phyloP scores from a whole-genome alignment of 2,113 vertebrate genomes.

The Xenopus laevis region DNA sequence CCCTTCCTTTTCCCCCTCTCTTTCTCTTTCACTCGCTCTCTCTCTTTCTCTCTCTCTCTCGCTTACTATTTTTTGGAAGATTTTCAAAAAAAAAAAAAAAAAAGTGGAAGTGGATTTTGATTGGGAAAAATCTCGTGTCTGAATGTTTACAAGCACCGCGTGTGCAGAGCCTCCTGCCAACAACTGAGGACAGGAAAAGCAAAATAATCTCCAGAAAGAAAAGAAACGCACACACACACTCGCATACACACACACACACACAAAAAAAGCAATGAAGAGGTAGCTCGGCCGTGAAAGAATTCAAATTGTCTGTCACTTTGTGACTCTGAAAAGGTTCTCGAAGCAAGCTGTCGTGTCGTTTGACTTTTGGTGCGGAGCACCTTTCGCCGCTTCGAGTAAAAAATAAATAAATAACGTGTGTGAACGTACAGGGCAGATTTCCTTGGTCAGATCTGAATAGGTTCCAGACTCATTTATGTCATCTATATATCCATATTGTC shows the following conservation, averaged over 20 bases:
- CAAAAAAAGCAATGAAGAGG: slow-evolving; percentile 19
- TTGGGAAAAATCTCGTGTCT: slow-evolving; percentile 89
- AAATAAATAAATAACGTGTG: too few species aligned
- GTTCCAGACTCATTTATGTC: background rate
- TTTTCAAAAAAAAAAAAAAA: slow-evolving; percentile 66
- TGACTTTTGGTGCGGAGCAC: background rate
- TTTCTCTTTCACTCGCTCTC: slow-evolving; percentile 1
- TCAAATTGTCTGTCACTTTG: slow-evolving; percentile 7
- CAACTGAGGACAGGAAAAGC: slow-evolving; percentile 52
- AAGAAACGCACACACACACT: background rate
- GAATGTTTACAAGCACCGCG: slow-evolving; percentile 92
- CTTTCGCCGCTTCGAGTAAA: too few species aligned
- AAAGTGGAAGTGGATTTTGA: slow-evolving; percentile 87
- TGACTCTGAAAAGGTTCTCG: slow-evolving; percentile 1
- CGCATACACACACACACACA: background rate
- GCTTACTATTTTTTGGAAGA: slow-evolving; percentile 84
- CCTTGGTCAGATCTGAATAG: too few species aligned
- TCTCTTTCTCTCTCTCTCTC: slow-evolving; percentile 47
- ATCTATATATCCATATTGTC: background rate
- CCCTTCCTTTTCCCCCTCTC: slow-evolving; percentile 7
- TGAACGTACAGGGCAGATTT: too few species aligned
- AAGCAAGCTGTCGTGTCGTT: background rate
- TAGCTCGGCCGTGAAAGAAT: slow-evolving; percentile 7
- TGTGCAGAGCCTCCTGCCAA: slow-evolving; percentile 78
- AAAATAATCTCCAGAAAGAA: slow-evolving; percentile 42